Percentiles rank a stretch among this genome's conserved stretches.
Evolutionary conservation across 2,113 vertebrate species (phyloP).

Genomic region (Seriola aureovittata): DNA sequence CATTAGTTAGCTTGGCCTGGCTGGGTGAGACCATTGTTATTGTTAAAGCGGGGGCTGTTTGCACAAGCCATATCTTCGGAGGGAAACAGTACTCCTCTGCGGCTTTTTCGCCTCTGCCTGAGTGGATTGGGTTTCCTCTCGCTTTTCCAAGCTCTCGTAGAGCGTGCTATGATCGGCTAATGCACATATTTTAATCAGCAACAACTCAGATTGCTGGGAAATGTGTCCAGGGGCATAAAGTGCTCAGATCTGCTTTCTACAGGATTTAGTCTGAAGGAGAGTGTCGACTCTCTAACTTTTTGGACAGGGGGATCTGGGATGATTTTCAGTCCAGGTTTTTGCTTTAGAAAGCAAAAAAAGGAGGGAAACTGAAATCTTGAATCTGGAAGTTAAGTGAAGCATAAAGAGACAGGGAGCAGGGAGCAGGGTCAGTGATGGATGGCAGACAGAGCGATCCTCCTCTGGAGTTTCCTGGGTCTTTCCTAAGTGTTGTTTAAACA

Average conservation of each 20-base stretch:
- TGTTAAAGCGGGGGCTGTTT: constrained; percentile 79
- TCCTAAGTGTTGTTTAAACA: constrained; percentile 89
- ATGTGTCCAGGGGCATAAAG: constrained; percentile 47
- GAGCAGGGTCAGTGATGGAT: constrained; percentile 55
- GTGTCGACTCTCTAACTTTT: constrained; percentile 28
- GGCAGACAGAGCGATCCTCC: constrained; percentile 59
- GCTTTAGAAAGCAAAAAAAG: background rate
- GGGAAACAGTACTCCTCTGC: constrained; percentile 76
- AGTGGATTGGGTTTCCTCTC: constrained; percentile 72
- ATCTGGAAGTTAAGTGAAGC: constrained; percentile 1
- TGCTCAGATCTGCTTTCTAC: constrained; percentile 29
- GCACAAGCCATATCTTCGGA: constrained; percentile 82
- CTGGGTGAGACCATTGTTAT: constrained; percentile 80
- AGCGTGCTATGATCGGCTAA: constrained; percentile 49
- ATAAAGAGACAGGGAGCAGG: constrained; percentile 19
- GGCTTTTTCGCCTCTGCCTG: constrained; percentile 71
- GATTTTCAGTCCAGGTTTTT: constrained; percentile 22
- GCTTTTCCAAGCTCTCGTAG: constrained; percentile 48
- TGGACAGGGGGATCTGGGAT: background rate
- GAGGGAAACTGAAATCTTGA: background rate
- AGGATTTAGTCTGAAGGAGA: constrained; percentile 34
- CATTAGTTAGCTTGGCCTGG: constrained; percentile 81
- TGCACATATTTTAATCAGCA: constrained; percentile 73
- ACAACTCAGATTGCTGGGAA: constrained; percentile 58
- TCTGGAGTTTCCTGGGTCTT: constrained; percentile 82